Base-by-base conservation (phyloP, 1,140 invertebrate species). In the Drosophila jambulina region DNA sequence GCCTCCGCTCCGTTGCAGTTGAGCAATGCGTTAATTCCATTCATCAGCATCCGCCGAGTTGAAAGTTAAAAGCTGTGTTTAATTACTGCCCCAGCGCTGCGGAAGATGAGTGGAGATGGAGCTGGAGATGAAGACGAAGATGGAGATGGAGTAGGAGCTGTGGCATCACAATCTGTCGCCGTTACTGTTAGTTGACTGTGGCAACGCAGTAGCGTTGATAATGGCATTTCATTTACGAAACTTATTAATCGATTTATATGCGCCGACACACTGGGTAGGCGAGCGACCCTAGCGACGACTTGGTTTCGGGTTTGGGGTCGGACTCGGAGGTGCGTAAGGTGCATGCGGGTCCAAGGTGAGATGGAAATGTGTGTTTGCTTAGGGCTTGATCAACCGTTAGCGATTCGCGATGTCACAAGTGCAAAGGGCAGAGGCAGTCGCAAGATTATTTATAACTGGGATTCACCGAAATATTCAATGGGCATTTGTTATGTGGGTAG, bases 221-320 rank as follows among this genome's bases (percentile, higher is more conserved):
- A 84, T 88, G 80, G 67, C 67, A 69, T 82, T 86, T 86, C 76
- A 83, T 87, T 87, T 87, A 80, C 85, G 84, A 87, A 87, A 84
- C 51, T 80, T 87, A 87, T 84, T 88, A 83, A 87, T 88, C 84
- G 80, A 87, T 87, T 87, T 87, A 87, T 88, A 87, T 87, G 84
- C 84, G 84, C 64, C 72, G 58, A 53, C 82, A 71, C 80, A 80
- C 76, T 38, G 40, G 56, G 82, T 61, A 65, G 75, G 42, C 75
- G 46, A 42, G 43, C 68, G 43, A 68, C 70, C 36, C 19, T 19
- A 58, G 64, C 42, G n/a, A 36, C 17, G 68, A 34, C 19, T 71
- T 10, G 43, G 36, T 19, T 32, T 25, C 29, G 29, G 38, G 13
- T 23, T 68, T 49, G 65, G 62, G 19, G 79, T 70, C 70, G 60